Percentiles rank a stretch among this genome's conserved stretches.
Conservation (phyloP, 92 coral and sea anemone genomes). For the Blastomussa wellsi region DNA sequence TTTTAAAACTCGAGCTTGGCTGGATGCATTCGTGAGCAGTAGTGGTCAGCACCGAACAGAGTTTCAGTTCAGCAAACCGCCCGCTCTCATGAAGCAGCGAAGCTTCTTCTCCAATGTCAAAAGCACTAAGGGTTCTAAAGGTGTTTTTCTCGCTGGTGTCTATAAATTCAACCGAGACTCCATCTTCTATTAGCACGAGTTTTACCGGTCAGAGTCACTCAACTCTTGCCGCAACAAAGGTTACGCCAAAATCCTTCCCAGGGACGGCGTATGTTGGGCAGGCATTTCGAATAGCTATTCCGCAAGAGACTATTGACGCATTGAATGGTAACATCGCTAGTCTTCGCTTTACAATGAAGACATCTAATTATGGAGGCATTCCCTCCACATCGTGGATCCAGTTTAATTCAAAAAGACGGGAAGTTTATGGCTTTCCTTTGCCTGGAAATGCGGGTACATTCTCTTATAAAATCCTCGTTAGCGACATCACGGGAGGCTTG, state of each 20-base stretch:
- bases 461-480: conserved; percentile 38
- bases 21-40: neutral
- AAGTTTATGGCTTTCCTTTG: conserved; percentile 67
- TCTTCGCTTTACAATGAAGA: conserved; percentile 53
- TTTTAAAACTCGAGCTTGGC: neutral
- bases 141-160: conserved; percentile 82
- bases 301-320: conserved; percentile 45
- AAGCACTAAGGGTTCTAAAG: conserved; percentile 85
- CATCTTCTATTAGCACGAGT: conserved; percentile 26
- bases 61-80: conserved; percentile 19
- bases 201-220: conserved; percentile 26
- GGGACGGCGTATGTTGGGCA: conserved; percentile 49
- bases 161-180: conserved; percentile 67
- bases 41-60: neutral
- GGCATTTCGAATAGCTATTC: conserved; percentile 61
- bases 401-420: conserved; percentile 43
- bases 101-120: conserved; percentile 81
- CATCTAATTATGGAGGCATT: conserved; percentile 53
- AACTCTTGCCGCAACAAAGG: neutral
- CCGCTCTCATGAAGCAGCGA: conserved; percentile 43
- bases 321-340: neutral
- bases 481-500: conserved; percentile 28
- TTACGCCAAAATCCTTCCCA: neutral
- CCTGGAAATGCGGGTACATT: conserved; percentile 64
- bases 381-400: conserved; percentile 71